Evolutionary conservation across 2,797 vertebrate genomes (phyloP).

Genomic region (Lagocephalus sceleratus): DNA sequence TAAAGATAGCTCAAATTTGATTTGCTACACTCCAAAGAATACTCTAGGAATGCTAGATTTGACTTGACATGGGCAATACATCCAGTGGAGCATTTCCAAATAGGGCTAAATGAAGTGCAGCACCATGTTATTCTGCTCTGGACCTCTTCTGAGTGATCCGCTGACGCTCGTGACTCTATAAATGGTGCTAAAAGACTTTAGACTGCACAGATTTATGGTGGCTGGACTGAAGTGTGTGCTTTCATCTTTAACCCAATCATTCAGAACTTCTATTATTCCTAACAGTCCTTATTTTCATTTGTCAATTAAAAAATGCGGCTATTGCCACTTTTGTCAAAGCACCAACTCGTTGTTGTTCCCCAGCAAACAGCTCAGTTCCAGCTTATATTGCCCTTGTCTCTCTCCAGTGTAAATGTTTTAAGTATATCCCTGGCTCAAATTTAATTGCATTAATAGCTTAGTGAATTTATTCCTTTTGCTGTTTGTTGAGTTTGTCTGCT

Average conservation of each 20-base stretch:
- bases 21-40: constrained; percentile 33
- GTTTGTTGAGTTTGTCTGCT: not conserved
- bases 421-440: constrained; percentile 33
- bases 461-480: constrained; percentile 15
- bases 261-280: too few relatives aligned
- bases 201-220: constrained; percentile 3
- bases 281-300: too few relatives aligned
- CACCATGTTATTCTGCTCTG: constrained; percentile 24
- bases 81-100: constrained; percentile 36
- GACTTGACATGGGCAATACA: constrained; percentile 32
- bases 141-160: constrained; percentile 22
- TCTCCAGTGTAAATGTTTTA: constrained; percentile 37
- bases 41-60: constrained; percentile 31
- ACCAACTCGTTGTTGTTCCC: not conserved
- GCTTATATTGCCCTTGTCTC: constrained; percentile 7
- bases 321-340: too few relatives aligned
- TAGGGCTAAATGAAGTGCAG: constrained; percentile 35
- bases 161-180: constrained; percentile 13
- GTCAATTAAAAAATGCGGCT: too few relatives aligned
- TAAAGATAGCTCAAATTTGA: constrained; percentile 37
- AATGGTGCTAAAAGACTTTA: constrained; percentile 20
- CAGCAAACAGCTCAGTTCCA: constrained; percentile 19
- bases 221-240: not conserved
- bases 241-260: not conserved
- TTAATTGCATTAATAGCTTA: constrained; percentile 24